Percentiles rank a stretch among this genome's conserved stretches.
Evolutionary conservation across 2,797 vertebrate species (phyloP).

Genomic region (Amphiprion clarkii): DNA sequence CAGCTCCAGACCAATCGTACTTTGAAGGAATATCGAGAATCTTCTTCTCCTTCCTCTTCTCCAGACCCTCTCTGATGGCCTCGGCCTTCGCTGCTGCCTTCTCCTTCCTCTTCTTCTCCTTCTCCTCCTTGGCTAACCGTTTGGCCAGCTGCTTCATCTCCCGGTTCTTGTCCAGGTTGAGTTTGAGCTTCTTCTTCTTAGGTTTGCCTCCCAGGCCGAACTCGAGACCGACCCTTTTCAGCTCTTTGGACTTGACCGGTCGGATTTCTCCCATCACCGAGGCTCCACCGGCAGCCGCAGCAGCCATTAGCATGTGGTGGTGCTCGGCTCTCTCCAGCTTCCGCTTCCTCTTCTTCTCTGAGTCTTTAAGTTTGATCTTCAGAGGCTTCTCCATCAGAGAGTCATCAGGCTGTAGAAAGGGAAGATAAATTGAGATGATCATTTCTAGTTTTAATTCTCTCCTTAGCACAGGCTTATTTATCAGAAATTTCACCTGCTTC

Average conservation of each 20-base stretch:
- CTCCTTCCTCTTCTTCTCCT: slow-evolving; percentile 95
- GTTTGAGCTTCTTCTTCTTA: slow-evolving; percentile 98
- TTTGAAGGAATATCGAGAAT: slow-evolving; percentile 98
- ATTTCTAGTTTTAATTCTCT: background rate
- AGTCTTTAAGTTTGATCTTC: slow-evolving; percentile 94
- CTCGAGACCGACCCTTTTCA: slow-evolving; percentile 90
- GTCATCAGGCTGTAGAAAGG: slow-evolving; percentile 87
- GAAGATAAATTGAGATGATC: background rate
- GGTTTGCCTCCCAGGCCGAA: slow-evolving; percentile 87
- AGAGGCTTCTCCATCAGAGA: slow-evolving; percentile 93
- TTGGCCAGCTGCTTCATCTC: slow-evolving; percentile 97
- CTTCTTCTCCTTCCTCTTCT: slow-evolving; percentile 96
- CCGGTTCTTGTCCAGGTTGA: slow-evolving; percentile 93
- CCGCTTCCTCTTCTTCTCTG: slow-evolving; percentile 95
- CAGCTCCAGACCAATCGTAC: slow-evolving; percentile 98
- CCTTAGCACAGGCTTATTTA: background rate
- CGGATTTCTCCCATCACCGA: slow-evolving; percentile 67
- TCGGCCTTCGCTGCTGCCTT: slow-evolving; percentile 92
- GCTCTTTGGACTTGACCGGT: slow-evolving; percentile 93
- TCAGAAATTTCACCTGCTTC: background rate
- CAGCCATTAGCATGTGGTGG: slow-evolving; percentile 86
- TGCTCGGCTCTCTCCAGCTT: slow-evolving; percentile 95
- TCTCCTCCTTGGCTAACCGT: slow-evolving; percentile 97
- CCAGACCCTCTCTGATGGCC: slow-evolving; percentile 89
- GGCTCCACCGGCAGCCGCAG: slow-evolving; percentile 74